These are phyloP conservation scores for Acrobasis suavella DNA, from an alignment of 2,888 invertebrate genomes.

Conservation along the genomic window DNA sequence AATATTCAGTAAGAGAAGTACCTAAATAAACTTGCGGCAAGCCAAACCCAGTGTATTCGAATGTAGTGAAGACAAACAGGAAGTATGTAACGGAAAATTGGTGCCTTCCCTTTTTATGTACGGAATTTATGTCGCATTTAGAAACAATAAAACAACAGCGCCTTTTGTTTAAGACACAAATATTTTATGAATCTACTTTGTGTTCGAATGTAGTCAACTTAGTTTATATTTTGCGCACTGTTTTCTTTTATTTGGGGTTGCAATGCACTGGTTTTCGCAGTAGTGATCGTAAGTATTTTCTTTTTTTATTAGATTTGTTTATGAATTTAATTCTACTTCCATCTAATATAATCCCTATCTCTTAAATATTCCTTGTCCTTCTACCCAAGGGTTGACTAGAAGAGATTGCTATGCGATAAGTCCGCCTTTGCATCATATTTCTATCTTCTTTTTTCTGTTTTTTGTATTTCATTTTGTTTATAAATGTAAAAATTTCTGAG, in stretches of 20 bases:
- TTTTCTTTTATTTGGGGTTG: background rate
- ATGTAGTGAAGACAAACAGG: constrained; percentile 1
- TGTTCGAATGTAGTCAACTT: background rate
- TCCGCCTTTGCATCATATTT: too few species aligned
- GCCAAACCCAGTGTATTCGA: background rate
- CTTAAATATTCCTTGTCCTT: too few species aligned
- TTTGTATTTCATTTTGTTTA: too few species aligned
- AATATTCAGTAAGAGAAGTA: background rate
- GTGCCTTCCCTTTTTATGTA: constrained; percentile 2
- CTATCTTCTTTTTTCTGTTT: too few species aligned
- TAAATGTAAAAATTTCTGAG: too few species aligned
- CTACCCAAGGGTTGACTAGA: too few species aligned
- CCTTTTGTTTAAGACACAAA: constrained; percentile 2
- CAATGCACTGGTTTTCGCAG: background rate
- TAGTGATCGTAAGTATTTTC: background rate
- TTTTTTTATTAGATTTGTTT: too few species aligned
- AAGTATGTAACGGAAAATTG: constrained; percentile 3
- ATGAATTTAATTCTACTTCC: too few species aligned
- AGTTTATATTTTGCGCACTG: background rate
- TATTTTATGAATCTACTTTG: background rate
- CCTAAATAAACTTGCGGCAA: background rate
- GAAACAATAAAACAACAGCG: background rate
- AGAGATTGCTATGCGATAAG: too few species aligned
- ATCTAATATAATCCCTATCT: too few species aligned
- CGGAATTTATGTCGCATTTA: constrained; percentile 1